Conservation (phyloP, 2,113 vertebrate species). For the Zosterops borbonicus region DNA sequence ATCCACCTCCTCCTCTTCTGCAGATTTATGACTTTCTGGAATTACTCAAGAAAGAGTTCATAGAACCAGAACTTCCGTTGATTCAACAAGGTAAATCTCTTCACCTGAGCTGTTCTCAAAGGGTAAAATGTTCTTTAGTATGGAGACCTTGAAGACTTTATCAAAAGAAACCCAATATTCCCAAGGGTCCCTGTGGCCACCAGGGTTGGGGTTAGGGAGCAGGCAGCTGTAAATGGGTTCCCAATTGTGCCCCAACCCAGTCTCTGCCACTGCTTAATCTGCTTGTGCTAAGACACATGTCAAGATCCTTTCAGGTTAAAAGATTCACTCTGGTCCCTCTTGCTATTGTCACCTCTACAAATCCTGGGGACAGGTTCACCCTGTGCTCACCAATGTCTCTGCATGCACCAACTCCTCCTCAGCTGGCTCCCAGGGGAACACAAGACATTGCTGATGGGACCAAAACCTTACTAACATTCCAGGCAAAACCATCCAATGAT, state of each 20-base stretch:
- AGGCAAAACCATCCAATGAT: background rate
- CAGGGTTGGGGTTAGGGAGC: background rate
- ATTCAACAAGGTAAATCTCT: background rate
- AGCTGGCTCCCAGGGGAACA: background rate
- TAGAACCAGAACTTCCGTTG: background rate
- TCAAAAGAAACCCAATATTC: background rate
- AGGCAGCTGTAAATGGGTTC: background rate
- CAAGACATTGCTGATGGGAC: background rate
- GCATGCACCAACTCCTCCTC: background rate
- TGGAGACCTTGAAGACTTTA: background rate
- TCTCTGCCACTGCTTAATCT: background rate
- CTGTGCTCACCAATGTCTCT: fast-evolving
- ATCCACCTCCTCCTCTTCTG: background rate
- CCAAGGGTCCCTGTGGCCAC: fast-evolving
- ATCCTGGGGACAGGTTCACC: background rate
- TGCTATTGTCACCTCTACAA: background rate
- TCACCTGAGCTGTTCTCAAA: background rate
- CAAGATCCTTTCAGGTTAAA: background rate
- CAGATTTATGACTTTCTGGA: background rate
- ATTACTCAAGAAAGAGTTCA: background rate
- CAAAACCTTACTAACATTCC: background rate
- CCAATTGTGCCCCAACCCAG: background rate
- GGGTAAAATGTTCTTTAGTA: background rate
- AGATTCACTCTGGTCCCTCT: background rate
- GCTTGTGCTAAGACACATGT: background rate